Evolutionary conservation across 2,888 invertebrate genomes (phyloP).

Genomic region (Rosalia funebris): DNA sequence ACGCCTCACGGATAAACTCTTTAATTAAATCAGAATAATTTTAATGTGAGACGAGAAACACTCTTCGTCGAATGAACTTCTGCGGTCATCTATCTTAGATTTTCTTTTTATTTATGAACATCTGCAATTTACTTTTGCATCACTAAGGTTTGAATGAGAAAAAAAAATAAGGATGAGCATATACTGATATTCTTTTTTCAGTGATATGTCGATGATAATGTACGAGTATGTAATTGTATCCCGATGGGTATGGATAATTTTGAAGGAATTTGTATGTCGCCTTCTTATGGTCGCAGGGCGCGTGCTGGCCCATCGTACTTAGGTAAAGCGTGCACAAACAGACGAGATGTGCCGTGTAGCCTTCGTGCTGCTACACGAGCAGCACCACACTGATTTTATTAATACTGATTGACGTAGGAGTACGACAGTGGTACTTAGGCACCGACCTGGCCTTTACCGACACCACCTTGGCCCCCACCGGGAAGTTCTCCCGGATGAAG

Average conservation of each 20-base stretch:
- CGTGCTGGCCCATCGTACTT: slow-evolving; percentile 68
- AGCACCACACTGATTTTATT: slow-evolving; percentile 44
- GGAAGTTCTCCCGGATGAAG: slow-evolving; percentile 97
- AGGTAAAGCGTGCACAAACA: slow-evolving; percentile 65
- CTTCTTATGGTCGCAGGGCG: slow-evolving; percentile 62
- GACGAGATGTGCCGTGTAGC: slow-evolving; percentile 63
- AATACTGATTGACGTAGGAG: slow-evolving; percentile 32
- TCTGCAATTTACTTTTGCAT: no score
- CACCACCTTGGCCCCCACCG: slow-evolving; percentile 97
- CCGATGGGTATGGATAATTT: slow-evolving; percentile 15
- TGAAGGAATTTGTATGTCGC: slow-evolving; percentile 35
- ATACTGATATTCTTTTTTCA: no score
- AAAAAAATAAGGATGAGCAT: no score
- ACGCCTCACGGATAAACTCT: no score
- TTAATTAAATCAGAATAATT: no score
- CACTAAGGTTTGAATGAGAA: no score
- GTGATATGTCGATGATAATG: no score
- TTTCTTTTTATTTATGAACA: no score
- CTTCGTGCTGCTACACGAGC: slow-evolving; percentile 61
- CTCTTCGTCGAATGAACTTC: no score
- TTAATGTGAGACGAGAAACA: no score
- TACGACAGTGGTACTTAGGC: slow-evolving; percentile 47
- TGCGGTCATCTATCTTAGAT: no score
- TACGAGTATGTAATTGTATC: no score
- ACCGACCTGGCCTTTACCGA: slow-evolving; percentile 99